Evolutionary conservation across 2,888 invertebrate species (phyloP).

Genomic region (Dolomedes plantarius): DNA sequence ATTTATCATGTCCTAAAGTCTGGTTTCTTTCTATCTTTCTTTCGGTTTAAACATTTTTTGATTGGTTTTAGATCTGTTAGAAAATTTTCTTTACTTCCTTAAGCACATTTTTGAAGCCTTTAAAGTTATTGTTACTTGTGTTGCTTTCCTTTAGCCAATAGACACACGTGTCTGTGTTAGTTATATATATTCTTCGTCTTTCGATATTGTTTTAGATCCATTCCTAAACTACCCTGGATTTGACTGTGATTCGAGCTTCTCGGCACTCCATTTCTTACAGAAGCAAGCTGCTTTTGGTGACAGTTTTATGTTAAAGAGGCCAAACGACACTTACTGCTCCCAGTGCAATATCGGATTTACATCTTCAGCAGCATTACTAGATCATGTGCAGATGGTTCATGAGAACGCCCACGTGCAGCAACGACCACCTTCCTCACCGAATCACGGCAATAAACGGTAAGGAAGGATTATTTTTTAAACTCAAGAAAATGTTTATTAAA

Average conservation of each 20-base stretch:
- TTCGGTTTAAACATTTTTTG: too few species aligned
- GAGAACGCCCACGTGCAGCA: conserved; percentile 73
- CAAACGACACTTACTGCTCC: conserved; percentile 79
- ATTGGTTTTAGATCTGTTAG: too few species aligned
- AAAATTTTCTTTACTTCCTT: too few species aligned
- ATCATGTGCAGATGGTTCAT: conserved; percentile 80
- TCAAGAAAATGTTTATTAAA: too few species aligned
- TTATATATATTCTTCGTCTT: too few species aligned
- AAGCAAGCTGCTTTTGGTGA: conserved; percentile 81
- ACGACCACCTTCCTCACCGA: conserved; percentile 28
- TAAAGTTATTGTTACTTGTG: too few species aligned
- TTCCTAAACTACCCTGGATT: conserved; percentile 16
- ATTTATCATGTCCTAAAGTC: too few species aligned
- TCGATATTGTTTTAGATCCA: conserved; percentile 39
- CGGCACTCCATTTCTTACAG: conserved; percentile 81
- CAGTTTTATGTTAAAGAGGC: conserved; percentile 75
- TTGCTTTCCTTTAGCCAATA: too few species aligned
- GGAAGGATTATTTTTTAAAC: too few species aligned
- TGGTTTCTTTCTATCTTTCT: too few species aligned
- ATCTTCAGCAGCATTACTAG: conserved; percentile 79
- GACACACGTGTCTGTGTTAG: too few species aligned
- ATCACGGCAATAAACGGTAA: conserved; percentile 51
- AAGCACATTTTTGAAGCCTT: too few species aligned
- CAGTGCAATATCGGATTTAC: conserved; percentile 80
- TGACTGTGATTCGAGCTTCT: conserved; percentile 78